Base-by-base conservation (phyloP, 2,888 invertebrate genomes). In the Amphipyra berbera region DNA sequence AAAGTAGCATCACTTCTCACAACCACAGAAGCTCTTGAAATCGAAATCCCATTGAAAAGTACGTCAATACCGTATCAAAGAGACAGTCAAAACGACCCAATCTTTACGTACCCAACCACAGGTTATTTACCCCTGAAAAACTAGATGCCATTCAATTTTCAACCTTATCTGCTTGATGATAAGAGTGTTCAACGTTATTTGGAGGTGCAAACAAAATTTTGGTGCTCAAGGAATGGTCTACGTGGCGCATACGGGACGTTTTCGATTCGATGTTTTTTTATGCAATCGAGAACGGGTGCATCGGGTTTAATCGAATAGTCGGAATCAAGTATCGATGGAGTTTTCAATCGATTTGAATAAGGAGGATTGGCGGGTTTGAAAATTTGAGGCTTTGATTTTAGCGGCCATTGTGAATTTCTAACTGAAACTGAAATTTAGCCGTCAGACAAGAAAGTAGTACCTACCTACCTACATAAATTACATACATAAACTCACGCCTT, bases 231-330 rank as follows among this genome's bases (percentile, higher is more conserved):
- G 47, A 72, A 68, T 46, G 49, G 55, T 73, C 57, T 70, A 75
- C 75, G 80, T 67, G 66, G 78, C 67, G 8, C 60, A 69, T 75
- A 70, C 55, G 68, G 44, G 57, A 41, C 66, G 74, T 74, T 79
- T 79, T 68, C 46, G 33, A 54, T 64, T 60, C 66, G 48, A 72
- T 68, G 61, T 71, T 79, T 78, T 70, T 72, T 62, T 55, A 21
- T 67, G 65, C 77, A 65, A 72, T 73, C 72, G 68, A 64, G 55
- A 57, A 58, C 61, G 61, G 69, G 65, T 74, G 81, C 66, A 63
- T 48, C 57, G 67, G 63, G 53, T 59, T 71, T 78, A 81, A 81
- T 81, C 79, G 79, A 81, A 76, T 68, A 63, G 64, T 74, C 69
- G 61, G 64, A 73, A 74, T 66, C 74, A 60, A 64, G 67, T 74